Percentiles rank a stretch among this genome's conserved stretches.
Evolutionary conservation across 2,888 invertebrate genomes (phyloP).

Genomic region (Nomada lathburiana): DNA sequence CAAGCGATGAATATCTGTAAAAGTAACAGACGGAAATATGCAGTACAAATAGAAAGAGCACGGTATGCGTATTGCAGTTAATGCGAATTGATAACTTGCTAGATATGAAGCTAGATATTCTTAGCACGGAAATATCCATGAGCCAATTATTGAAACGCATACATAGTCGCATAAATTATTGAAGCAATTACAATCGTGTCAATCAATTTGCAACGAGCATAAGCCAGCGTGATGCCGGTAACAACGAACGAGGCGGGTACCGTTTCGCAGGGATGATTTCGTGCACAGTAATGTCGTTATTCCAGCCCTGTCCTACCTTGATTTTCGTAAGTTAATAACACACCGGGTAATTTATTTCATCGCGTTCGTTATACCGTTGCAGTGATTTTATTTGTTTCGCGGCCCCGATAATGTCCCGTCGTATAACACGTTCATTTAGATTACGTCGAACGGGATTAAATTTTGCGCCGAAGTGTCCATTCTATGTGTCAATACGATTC

Average conservation of each 20-base stretch:
- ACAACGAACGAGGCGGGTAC: background rate
- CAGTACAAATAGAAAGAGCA: no score
- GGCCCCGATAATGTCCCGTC: constrained; percentile 16
- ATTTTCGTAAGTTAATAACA: constrained; percentile 45
- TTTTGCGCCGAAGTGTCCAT: constrained; percentile 31
- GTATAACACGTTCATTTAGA: constrained; percentile 47
- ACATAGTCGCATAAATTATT: constrained; percentile 7
- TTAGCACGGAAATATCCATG: no score
- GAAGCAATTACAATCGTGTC: background rate
- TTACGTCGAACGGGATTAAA: constrained; percentile 45
- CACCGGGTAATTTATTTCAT: constrained; percentile 38
- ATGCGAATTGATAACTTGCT: no score
- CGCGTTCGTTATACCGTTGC: constrained; percentile 4
- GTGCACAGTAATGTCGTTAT: constrained; percentile 21
- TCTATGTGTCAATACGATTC: constrained; percentile 8
- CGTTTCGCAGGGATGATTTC: constrained; percentile 24
- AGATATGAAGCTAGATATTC: no score
- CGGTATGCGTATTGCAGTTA: no score
- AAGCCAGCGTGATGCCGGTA: constrained; percentile 1
- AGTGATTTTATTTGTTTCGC: constrained; percentile 36
- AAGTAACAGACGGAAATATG: no score
- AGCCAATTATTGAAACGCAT: background rate
- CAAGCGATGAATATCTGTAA: no score
- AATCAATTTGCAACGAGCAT: constrained; percentile 9
- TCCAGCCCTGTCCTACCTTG: constrained; percentile 6